phyloP scores from a whole-genome alignment of 2,888 invertebrate genomes.

The Heliconius ismenius region DNA sequence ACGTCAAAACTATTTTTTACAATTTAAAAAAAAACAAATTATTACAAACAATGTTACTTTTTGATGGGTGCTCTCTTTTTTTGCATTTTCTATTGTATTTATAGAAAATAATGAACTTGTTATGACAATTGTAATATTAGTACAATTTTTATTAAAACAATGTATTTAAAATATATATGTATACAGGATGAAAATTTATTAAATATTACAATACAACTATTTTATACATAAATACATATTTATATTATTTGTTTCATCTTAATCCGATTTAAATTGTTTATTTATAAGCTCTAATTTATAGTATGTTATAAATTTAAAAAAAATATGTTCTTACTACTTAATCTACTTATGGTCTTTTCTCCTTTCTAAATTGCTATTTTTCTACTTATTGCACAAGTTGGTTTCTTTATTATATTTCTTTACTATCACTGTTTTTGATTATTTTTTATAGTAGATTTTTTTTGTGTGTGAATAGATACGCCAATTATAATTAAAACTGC shows the following conservation, averaged over 20 bases:
- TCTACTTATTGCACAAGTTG: neutral
- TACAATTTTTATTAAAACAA: neutral
- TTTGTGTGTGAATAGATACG: neutral
- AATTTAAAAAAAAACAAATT: too few relatives aligned
- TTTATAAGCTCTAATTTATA: too few relatives aligned
- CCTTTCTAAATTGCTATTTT: neutral
- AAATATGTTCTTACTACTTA: too few relatives aligned
- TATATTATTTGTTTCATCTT: too few relatives aligned
- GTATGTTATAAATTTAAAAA: too few relatives aligned
- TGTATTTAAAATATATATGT: neutral
- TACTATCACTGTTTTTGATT: neutral
- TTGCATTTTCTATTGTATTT: conserved; percentile 10
- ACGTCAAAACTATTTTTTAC: too few relatives aligned
- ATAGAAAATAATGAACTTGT: neutral
- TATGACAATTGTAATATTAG: conserved; percentile 5
- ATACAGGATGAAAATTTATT: too few relatives aligned
- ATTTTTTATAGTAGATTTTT: neutral
- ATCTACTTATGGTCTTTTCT: neutral
- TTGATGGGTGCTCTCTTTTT: conserved; percentile 1
- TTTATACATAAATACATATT: too few relatives aligned
- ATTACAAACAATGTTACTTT: neutral
- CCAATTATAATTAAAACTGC: neutral
- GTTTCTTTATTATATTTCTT: neutral
- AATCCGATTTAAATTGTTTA: too few relatives aligned
- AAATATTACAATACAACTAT: too few relatives aligned